Base-by-base conservation (phyloP, 2,113 vertebrate species). In the Oenanthe melanoleuca region DNA sequence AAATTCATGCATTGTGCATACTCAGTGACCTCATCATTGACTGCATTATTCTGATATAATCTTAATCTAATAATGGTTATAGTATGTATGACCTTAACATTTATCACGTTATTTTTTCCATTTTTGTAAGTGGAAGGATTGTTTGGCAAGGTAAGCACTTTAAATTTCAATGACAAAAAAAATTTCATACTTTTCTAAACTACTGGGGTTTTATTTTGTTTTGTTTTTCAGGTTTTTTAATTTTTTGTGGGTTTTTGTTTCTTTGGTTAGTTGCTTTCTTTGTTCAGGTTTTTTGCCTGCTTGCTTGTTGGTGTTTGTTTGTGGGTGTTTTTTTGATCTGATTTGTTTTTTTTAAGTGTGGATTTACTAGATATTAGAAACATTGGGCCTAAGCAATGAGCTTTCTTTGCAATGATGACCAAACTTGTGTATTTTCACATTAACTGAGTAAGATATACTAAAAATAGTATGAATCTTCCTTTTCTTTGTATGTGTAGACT, bases 11-110 rank as follows among this genome's bases (percentile, higher is more conserved):
- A 9, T 47, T 59, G 25, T 31, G 12, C 8, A 25, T 22, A 31
- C 3, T 66, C 0, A 0, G 6, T 42, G 5, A 44, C 5, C 3
- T 57, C 4, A 24, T 64, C 34, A 31, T 56, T 89, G 18, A 1
- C 56, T 86, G 11, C 37, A 57, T 18, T 57, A 15, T 28, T 86
- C 52, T 83, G 40, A 34, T 72, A 12, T 28, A 45, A 66, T 55
- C 2, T 8, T 63, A 79, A 53, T 37, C 23, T 60, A 79, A 31
- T 42, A 81, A 33, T 29, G 11, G 3, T n/a, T 61, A 22, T 11
- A 52, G 12, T 42, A n/a, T 8, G 16, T 12, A 67, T 29, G 5
- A 45, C 5, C 3, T n/a, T 42, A 79, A 12, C 4, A 64, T 53
- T 12, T 45, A 9, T 44, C 21, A 60, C 33, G 38, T 3, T 29